phyloP scores from a whole-genome alignment of 35 echinoderm and acorn worm genomes.

The Lytechinus variegatus region DNA sequence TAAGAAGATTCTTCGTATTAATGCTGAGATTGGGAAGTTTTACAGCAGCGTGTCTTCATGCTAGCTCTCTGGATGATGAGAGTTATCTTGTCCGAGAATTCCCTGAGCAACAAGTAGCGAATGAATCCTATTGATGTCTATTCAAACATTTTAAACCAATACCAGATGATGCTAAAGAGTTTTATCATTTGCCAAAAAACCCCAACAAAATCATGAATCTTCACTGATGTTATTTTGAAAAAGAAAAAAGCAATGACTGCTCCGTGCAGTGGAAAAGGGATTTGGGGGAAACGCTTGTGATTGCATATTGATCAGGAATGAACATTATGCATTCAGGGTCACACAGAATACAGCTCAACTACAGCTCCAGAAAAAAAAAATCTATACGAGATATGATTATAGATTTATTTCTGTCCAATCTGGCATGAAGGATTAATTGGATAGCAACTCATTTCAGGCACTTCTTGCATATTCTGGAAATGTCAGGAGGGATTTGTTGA shows the following conservation, averaged over 20 bases:
- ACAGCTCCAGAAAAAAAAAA: background rate
- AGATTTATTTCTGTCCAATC: slow-evolving; percentile 13
- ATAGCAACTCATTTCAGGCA: background rate
- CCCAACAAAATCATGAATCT: background rate
- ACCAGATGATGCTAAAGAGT: slow-evolving; percentile 2
- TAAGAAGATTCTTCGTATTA: too few species aligned
- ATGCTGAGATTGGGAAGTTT: too few species aligned
- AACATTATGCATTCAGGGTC: background rate
- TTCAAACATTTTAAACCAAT: background rate
- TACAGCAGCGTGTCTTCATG: too few species aligned
- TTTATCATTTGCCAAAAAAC: background rate
- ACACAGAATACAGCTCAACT: background rate
- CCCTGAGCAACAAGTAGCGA: background rate
- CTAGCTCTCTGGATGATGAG: too few species aligned
- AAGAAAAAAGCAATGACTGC: background rate
- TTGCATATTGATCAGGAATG: background rate
- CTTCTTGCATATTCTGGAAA: background rate
- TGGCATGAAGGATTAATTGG: background rate
- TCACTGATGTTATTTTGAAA: background rate
- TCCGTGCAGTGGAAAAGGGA: background rate
- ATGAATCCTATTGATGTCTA: background rate
- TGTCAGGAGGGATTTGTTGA: background rate
- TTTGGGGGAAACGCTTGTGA: background rate
- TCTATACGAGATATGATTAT: background rate
- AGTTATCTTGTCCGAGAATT: too few species aligned